Conservation (phyloP, 2,888 invertebrate genomes). For the Phaonia tiefii region DNA sequence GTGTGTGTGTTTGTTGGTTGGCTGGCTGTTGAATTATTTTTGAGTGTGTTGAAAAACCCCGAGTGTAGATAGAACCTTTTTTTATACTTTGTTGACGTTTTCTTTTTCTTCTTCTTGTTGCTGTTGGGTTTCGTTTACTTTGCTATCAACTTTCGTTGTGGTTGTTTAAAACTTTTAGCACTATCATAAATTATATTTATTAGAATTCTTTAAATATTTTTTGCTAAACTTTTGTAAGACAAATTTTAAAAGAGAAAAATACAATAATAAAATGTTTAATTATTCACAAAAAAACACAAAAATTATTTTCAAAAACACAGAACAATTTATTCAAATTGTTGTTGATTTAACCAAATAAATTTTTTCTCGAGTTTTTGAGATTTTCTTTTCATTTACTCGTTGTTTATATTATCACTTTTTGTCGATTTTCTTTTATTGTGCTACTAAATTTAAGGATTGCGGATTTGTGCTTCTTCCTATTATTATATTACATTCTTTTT, state of each 20-base stretch:
- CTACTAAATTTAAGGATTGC: neutral
- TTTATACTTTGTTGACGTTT: constrained; percentile 29
- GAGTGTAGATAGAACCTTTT: constrained; percentile 46
- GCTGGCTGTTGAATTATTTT: neutral
- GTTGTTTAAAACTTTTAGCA: constrained; percentile 50
- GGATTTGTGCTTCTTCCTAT: constrained; percentile 6
- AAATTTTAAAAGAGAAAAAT: neutral
- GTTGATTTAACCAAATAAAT: constrained; percentile 19
- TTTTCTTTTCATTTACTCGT: neutral
- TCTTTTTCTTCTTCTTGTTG: constrained; percentile 15
- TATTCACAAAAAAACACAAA: too few relatives aligned
- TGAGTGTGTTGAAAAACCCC: neutral
- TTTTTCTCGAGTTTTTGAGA: neutral
- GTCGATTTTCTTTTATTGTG: constrained; percentile 37
- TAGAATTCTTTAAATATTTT: neutral
- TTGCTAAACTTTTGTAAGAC: neutral
- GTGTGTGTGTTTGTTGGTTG: constrained; percentile 31
- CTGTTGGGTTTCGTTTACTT: constrained; percentile 46
- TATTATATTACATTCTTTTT: neutral
- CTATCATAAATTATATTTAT: constrained; percentile 45
- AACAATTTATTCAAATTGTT: constrained; percentile 25
- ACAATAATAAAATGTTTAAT: neutral
- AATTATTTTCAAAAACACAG: too few relatives aligned
- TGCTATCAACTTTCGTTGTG: constrained; percentile 60
- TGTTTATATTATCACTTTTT: too few relatives aligned